Evolutionary conservation across 2,888 invertebrate species (phyloP), one percentile per base, ranked within the genome.

Genomic region (Lycaena phlaeas): DNA sequence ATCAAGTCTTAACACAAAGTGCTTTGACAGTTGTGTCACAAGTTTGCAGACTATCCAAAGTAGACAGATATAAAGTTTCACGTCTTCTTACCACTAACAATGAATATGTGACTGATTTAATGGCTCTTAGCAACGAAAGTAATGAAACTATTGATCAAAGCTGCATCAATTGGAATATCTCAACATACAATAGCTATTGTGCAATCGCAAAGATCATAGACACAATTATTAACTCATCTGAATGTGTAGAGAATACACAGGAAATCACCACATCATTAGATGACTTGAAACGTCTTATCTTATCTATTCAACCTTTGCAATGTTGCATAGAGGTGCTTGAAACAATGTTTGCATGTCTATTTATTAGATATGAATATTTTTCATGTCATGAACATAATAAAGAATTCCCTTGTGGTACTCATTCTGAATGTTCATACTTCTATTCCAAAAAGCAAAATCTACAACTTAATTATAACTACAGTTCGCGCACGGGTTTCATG

Each of bases 341-440:
- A 64, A 89, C 92, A 64, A 86, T 93, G 49, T 93, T 92, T 64
- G 86, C 89, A 0, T 85, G 92, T 51, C 77, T 93, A 27, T 92
- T 92, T 65, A 57, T 91, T 36, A 86, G 88, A 49, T 85, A 87
- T 51, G 88, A 89, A 56, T 87, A 90, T 59, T 82, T 89, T 45
- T 78, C 82, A 5, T 85, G 86, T 43, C 71, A 86, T 48, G 81
- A 87, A 50, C 81, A 78, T 39, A 85, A 62, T 43, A 84, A 76
- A 53, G 84, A 84, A 12, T 57, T 58, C 30, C 67, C 78, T 12
- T 76, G 76, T 45, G 79, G 82, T 3, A 76, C 82, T 1, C 76
- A 77, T 49, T 79, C 84, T 1, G 85, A 85, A 52, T 81, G 78
- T 50, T 84, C 85, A 2, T 85, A 85, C 53, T 84, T 84, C 52